Evolutionary conservation across 2,888 invertebrate species (phyloP).

Genomic region (Ligdia adustata): DNA sequence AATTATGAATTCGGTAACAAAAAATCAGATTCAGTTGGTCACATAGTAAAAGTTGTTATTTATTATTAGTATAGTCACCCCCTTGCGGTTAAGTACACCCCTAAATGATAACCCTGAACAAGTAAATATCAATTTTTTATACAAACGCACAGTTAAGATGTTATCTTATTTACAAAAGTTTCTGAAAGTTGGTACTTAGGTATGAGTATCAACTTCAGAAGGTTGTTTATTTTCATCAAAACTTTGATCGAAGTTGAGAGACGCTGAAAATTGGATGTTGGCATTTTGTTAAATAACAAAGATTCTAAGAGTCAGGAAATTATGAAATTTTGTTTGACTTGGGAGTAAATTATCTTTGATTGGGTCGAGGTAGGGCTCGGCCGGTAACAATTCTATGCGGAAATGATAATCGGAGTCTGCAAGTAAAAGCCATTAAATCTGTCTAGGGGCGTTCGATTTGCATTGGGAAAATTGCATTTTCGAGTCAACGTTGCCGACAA

Average conservation of each 20-base stretch:
- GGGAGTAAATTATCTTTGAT: conserved; percentile 13
- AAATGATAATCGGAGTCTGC: conserved; percentile 74
- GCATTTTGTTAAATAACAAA: conserved; percentile 19
- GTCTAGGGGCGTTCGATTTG: conserved; percentile 77
- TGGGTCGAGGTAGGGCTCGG: conserved; percentile 32
- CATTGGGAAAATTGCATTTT: conserved; percentile 81
- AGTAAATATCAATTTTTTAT: no score
- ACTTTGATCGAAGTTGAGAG: conserved; percentile 15
- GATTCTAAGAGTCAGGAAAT: conserved; percentile 17
- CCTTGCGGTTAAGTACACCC: no score
- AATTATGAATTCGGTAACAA: no score
- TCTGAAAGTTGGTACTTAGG: not conserved
- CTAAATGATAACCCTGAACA: no score
- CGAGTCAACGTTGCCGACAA: conserved; percentile 67
- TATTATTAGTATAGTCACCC: no score
- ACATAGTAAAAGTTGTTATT: no score
- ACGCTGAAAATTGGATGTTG: conserved; percentile 16
- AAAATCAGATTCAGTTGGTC: no score
- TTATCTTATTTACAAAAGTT: not conserved
- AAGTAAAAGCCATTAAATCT: conserved; percentile 80
- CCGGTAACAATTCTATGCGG: conserved; percentile 58
- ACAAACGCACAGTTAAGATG: no score
- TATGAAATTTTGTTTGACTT: conserved; percentile 18
- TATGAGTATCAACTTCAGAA: conserved; percentile 18
- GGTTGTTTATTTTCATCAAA: conserved; percentile 24